phyloP scores from a whole-genome alignment of 2,113 vertebrate genomes.

The Ailurus styani region DNA sequence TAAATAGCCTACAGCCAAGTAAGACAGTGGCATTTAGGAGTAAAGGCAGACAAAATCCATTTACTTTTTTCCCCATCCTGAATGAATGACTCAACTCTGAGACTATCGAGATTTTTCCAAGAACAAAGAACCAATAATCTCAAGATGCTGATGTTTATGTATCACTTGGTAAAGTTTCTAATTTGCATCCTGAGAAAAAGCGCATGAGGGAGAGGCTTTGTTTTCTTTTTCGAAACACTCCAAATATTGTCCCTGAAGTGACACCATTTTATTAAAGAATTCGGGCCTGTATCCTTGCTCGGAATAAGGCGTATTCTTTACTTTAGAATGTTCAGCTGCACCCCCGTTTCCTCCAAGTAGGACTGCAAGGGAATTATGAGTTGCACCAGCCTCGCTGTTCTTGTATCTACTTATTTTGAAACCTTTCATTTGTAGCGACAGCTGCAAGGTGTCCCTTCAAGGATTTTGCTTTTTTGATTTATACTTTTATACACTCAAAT shows the following conservation, averaged over 20 bases:
- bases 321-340: neutral
- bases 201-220: neutral
- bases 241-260: neutral
- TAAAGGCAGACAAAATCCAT: slow-evolving; percentile 38
- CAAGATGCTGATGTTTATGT: slow-evolving; percentile 14
- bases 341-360: neutral
- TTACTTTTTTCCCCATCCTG: slow-evolving; percentile 37
- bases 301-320: neutral
- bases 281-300: neutral
- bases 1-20: slow-evolving; percentile 81
- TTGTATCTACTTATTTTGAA: slow-evolving; percentile 77
- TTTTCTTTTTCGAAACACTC: neutral
- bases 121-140: slow-evolving; percentile 26
- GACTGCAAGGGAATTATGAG: slow-evolving; percentile 50
- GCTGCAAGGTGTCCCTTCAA: slow-evolving; percentile 82
- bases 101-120: slow-evolving; percentile 61
- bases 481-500: slow-evolving; percentile 79
- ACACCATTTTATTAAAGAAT: neutral
- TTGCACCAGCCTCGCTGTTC: slow-evolving; percentile 24
- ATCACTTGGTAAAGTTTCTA: neutral
- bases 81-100: slow-evolving; percentile 67
- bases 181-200: neutral
- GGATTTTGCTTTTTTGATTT: slow-evolving; percentile 85
- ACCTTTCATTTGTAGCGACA: slow-evolving; percentile 79
- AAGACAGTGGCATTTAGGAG: slow-evolving; percentile 77